phyloP scores from a whole-genome alignment of 2,888 invertebrate genomes.

The Hylaea fasciaria region DNA sequence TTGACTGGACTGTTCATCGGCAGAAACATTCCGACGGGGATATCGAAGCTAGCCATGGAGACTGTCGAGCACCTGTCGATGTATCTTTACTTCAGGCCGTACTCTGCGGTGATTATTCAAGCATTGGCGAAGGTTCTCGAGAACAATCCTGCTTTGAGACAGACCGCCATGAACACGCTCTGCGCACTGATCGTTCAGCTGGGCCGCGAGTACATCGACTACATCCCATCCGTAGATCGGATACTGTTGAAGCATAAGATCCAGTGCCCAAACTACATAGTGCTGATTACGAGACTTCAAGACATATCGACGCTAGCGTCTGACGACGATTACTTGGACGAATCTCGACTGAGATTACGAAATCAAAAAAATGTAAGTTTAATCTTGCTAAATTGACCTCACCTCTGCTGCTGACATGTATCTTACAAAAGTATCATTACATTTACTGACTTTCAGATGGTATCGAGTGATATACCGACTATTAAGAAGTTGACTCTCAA shows the following conservation, averaged over 20 bases:
- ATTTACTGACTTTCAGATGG: constrained; percentile 61
- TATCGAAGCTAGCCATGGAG: constrained; percentile 90
- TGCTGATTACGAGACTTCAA: constrained; percentile 90
- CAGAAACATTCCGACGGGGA: constrained; percentile 90
- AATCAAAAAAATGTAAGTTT: constrained; percentile 87
- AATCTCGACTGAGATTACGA: constrained; percentile 87
- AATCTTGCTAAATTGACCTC: not conserved
- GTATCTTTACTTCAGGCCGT: constrained; percentile 95
- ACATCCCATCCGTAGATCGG: constrained; percentile 96
- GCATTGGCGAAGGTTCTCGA: constrained; percentile 95
- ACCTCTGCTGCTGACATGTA: no score
- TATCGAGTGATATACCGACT: constrained; percentile 81
- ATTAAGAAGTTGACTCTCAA: constrained; percentile 93
- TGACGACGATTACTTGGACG: constrained; percentile 89
- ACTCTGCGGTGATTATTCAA: constrained; percentile 96
- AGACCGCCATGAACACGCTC: constrained; percentile 95
- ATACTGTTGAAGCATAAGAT: constrained; percentile 93
- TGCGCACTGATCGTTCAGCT: constrained; percentile 94
- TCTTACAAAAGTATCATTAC: no score
- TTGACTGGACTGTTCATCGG: constrained; percentile 96
- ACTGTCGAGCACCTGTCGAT: constrained; percentile 96
- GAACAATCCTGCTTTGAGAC: constrained; percentile 89
- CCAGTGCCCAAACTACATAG: constrained; percentile 90
- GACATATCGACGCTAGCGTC: constrained; percentile 91
- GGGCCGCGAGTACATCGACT: constrained; percentile 96